Base-by-base conservation (phyloP, 2,888 invertebrate genomes). In the Agrochola lychnidis region DNA sequence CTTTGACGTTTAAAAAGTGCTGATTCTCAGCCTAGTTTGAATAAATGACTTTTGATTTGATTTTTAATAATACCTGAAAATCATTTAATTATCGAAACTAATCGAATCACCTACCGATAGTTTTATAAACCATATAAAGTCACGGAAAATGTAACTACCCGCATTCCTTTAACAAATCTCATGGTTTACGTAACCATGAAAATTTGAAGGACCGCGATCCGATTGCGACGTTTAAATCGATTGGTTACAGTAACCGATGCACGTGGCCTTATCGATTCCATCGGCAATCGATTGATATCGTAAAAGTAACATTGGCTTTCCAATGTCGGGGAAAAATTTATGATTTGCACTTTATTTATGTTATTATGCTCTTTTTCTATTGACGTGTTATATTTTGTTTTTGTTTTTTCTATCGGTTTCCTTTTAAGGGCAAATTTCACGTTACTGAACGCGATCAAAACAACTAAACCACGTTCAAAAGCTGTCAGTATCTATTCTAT, bases 241-340 rank as follows among this genome's bases (percentile, higher is more conserved):
- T 90, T 90, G 16, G 89, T 57, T 79, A 69, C 83, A 72, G 79
- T 70, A 61, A 67, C 70, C 72, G 69, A 84, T 78, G 83, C 90
- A 90, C 88, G 89, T 89, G 89, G 83, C 82, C 70, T 81, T 85
- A 88, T 85, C 87, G 81, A 84, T 82, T 68, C 61, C 66, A 79
- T 79, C 73, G 70, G 67, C 57, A 40, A 76, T 70, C 81, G 73
- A 85, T 79, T 77, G 59, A 69, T 69, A 85, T 83, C 76, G 61
- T 86, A 77, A 81, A 84, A 86, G 73, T 82, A 75, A 75, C 74
- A 71, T 79, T 85, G 78, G 76, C 84, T 90, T 89, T 89, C 81
- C 85, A 86, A 86, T 87, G 81, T 86, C 81, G 81, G 77, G 61
- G 76, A 66, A 82, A 88, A 73, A 51, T 51, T 2, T 81, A 72